Evolutionary conservation across 2,888 invertebrate genomes (phyloP), one percentile per base, ranked within the genome.

Genomic region (Mactromeris polynyma): DNA sequence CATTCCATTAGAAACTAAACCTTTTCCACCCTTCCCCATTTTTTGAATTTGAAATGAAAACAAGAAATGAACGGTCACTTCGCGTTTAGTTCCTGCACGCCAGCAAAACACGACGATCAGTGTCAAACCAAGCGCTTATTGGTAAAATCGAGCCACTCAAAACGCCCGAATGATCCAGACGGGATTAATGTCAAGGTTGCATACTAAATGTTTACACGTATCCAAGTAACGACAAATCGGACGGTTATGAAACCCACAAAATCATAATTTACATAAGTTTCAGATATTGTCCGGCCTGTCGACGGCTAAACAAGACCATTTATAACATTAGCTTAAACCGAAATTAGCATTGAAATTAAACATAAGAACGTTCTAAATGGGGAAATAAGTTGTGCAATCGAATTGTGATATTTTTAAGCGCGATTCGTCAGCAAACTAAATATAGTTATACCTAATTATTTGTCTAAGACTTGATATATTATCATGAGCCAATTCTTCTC

Each of bases 11-110:
- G 89, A 86, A 83, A 86, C 84, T 2, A 79, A 21, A 42, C 84
- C 64, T 87, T 91, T 86, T 84, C 92, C 89, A 14, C 90, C 92
- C 86, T 88, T 92, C n/a, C 92, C 92, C 92, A 92, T 92, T 38
- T 85, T 89, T 33, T 7, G 26, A 19, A 2, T 33, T 26, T 0
- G 17, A 19, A 33, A 31, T 17, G 0, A 19, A 69, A 69, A 36
- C 7, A 58, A 9, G 14, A 73, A 73, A 73, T 73, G 36, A 73
- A 73, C 14, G 33, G 19, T 17, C 17, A 73, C 7, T 26, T 2
- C n/a, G 0, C 2, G 58, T 26, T 64, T 26, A n/a, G 73, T 31
- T 73, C 36, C 73, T 33, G 73, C 73, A 73, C 36, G 73, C 73
- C 36, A 73, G 19, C 14, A 33, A 73, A 36, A 73, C 73, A 73